phyloP scores from a whole-genome alignment of 2,797 vertebrate species.

The Coregonus sp. region DNA sequence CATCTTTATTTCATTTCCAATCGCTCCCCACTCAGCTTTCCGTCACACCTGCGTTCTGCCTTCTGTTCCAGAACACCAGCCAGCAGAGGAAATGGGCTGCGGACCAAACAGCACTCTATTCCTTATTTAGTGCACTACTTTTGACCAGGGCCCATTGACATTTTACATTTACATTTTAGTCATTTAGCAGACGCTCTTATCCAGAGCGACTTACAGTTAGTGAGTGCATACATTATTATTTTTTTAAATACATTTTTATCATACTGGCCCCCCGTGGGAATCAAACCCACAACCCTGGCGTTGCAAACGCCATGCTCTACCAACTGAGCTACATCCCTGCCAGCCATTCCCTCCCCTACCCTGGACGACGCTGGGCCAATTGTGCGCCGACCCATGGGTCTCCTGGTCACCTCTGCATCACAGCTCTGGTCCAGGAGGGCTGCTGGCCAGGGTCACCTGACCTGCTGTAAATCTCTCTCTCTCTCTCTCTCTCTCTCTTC shows the following conservation, averaged over 20 bases:
- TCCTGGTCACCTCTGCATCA: conserved; percentile 11
- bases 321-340: too few relatives aligned
- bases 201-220: too few relatives aligned
- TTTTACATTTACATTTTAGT: neutral
- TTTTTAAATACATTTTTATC: too few relatives aligned
- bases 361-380: too few relatives aligned
- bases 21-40: conserved; percentile 29
- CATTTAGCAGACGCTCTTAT: too few relatives aligned
- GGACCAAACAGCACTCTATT: neutral
- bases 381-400: too few relatives aligned
- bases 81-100: conserved; percentile 41
- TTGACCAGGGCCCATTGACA: conserved; percentile 6
- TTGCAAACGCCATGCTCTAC: too few relatives aligned
- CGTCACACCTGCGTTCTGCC: conserved; percentile 11
- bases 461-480: conserved; percentile 32
- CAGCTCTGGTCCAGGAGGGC: conserved; percentile 34
- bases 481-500: conserved; percentile 10
- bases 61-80: conserved; percentile 18
- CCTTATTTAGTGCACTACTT: neutral
- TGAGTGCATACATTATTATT: too few relatives aligned
- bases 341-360: too few relatives aligned
- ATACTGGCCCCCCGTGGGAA: too few relatives aligned
- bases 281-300: too few relatives aligned
- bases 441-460: conserved; percentile 27
- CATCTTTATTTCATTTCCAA: conserved; percentile 55